A percentile compares a stretch with the other conserved stretches of the same genome.
Evolutionary conservation across 2,888 invertebrate genomes (phyloP).

Genomic region (Drosophila quasianomalipes): DNA sequence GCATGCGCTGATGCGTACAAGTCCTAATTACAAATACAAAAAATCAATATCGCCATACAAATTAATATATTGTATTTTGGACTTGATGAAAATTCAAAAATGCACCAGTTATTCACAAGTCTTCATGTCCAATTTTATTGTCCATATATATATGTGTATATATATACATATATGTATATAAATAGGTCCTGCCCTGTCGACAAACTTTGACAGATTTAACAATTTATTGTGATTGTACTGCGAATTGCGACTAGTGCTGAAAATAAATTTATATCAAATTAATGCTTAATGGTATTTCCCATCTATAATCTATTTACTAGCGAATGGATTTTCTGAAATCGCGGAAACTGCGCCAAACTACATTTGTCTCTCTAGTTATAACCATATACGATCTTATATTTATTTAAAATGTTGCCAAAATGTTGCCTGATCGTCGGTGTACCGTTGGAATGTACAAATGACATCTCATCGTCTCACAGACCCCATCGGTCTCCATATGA

Average conservation of each 20-base stretch:
- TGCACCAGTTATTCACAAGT: too few relatives aligned
- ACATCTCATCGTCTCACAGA: too few relatives aligned
- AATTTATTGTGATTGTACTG: not conserved
- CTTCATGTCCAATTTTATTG: not conserved
- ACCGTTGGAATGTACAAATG: too few relatives aligned
- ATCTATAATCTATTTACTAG: not conserved
- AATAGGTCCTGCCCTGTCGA: not conserved
- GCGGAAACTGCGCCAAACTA: not conserved
- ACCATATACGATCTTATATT: not conserved
- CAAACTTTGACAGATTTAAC: not conserved
- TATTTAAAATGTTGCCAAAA: not conserved
- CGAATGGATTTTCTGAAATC: not conserved
- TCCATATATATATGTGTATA: not conserved
- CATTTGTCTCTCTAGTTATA: not conserved
- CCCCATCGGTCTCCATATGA: too few relatives aligned
- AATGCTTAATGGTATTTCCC: too few relatives aligned
- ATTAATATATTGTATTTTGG: not conserved
- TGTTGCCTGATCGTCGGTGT: too few relatives aligned
- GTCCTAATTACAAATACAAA: too few relatives aligned
- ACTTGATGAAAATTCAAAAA: not conserved
- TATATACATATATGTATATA: not conserved
- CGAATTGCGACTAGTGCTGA: not conserved
- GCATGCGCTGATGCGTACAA: too few relatives aligned
- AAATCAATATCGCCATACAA: not conserved
- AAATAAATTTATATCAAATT: not conserved